Percentiles rank a stretch among this genome's conserved stretches.
Evolutionary conservation across 2,888 invertebrate species (phyloP).

Genomic region (Stenoptilia bipunctidactyla): DNA sequence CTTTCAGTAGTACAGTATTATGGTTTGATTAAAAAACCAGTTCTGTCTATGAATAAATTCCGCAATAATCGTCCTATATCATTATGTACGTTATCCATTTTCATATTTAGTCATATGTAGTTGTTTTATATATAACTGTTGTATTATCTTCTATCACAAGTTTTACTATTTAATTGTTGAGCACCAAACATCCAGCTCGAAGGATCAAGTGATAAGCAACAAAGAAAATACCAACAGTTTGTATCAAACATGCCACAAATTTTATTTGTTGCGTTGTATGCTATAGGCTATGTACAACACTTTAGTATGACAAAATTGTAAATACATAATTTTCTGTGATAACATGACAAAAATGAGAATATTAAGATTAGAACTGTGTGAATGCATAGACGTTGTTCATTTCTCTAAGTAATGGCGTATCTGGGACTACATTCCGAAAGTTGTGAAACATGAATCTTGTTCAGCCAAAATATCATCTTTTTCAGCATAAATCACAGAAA

Average conservation of each 20-base stretch:
- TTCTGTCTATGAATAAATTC: slow-evolving; percentile 24
- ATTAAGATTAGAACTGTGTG: slow-evolving; percentile 67
- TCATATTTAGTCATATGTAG: slow-evolving; percentile 34
- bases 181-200: slow-evolving; percentile 1
- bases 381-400: slow-evolving; percentile 62
- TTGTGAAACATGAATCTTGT: slow-evolving; percentile 9
- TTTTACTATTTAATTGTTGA: background rate
- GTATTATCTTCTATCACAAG: background rate
- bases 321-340: slow-evolving; percentile 73
- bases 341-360: slow-evolving; percentile 62
- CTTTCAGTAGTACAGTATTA: background rate
- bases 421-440: slow-evolving; percentile 27
- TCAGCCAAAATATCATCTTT: slow-evolving; percentile 4
- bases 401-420: slow-evolving; percentile 45
- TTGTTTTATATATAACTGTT: background rate
- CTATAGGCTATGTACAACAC: slow-evolving; percentile 56
- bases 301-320: slow-evolving; percentile 69
- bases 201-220: background rate
- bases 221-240: slow-evolving; percentile 27
- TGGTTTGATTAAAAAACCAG: slow-evolving; percentile 19
- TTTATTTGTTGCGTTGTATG: slow-evolving; percentile 54
- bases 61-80: slow-evolving; percentile 33
- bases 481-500: too few species aligned
- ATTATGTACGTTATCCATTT: slow-evolving; percentile 32
- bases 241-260: slow-evolving; percentile 23